phyloP scores from a whole-genome alignment of 1,140 invertebrate species.

The Melipona quadrifasciata region DNA sequence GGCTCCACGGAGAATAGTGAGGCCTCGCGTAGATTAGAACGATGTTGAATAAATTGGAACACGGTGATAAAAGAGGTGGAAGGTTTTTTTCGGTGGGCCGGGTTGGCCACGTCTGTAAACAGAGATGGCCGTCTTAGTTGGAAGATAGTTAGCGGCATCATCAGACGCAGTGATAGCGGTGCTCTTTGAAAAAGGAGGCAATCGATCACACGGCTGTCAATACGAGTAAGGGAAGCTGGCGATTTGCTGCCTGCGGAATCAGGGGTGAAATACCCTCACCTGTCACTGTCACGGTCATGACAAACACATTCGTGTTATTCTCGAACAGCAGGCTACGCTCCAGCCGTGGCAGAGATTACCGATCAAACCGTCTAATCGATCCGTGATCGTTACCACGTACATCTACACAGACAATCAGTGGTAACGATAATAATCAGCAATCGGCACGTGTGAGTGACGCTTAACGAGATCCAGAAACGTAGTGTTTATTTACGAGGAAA shows the following conservation, averaged over 20 bases:
- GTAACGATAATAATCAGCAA: too few species aligned
- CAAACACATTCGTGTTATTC: slow-evolving; percentile 40
- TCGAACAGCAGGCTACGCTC: not conserved
- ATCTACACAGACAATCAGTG: too few species aligned
- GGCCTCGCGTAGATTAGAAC: not conserved
- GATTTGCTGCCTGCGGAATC: slow-evolving; percentile 16
- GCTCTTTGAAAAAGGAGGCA: slow-evolving; percentile 58
- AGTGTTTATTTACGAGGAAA: too few species aligned
- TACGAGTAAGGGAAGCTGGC: slow-evolving; percentile 38
- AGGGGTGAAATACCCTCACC: slow-evolving; percentile 53
- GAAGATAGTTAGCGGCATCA: slow-evolving; percentile 53
- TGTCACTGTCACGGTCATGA: slow-evolving; percentile 55
- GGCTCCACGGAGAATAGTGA: not conserved
- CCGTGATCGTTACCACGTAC: not conserved
- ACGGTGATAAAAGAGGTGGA: slow-evolving; percentile 21
- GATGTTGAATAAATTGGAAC: slow-evolving; percentile 29
- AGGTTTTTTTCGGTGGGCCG: not conserved
- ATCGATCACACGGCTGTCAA: slow-evolving; percentile 69
- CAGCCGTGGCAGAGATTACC: slow-evolving; percentile 20
- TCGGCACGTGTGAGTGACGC: too few species aligned
- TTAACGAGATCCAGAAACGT: too few species aligned
- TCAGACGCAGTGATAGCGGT: slow-evolving; percentile 65
- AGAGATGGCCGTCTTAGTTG: slow-evolving; percentile 7
- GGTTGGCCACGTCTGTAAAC: slow-evolving; percentile 19
- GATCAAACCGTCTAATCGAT: slow-evolving; percentile 21